These are phyloP conservation scores for Cryptosula pallasiana DNA, from an alignment of 2,888 invertebrate genomes.

Conservation along the genomic window DNA sequence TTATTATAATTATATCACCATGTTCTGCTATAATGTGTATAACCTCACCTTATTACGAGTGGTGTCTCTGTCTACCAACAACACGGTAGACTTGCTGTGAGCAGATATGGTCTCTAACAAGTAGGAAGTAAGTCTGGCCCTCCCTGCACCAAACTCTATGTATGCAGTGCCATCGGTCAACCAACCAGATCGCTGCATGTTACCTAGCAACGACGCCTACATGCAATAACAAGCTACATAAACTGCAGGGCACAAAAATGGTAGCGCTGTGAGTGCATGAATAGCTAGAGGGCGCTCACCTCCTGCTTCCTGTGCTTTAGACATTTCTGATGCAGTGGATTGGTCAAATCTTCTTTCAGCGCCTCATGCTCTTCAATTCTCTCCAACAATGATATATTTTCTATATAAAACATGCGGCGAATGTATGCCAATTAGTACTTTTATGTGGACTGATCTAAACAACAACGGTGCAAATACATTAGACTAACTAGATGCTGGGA, in stretches of 20 bases:
- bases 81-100: background rate
- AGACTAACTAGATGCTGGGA: no score
- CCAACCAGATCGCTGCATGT: conserved; percentile 62
- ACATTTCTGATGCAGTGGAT: conserved; percentile 30
- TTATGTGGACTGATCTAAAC: no score
- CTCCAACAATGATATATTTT: conserved; percentile 28
- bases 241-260: no score
- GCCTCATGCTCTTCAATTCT: conserved; percentile 41
- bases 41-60: conserved; percentile 21
- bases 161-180: conserved; percentile 65
- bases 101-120: conserved; percentile 59
- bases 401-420: no score
- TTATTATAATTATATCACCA: no score
- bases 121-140: conserved; percentile 8
- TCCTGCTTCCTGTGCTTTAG: conserved; percentile 24
- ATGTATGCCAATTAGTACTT: no score
- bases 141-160: conserved; percentile 82
- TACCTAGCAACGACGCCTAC: conserved; percentile 66
- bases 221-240: no score
- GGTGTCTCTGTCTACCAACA: background rate
- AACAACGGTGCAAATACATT: no score
- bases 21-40: no score
- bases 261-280: no score
- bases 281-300: no score
- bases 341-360: conserved; percentile 44